These are phyloP conservation scores for Poecile atricapillus DNA, from an alignment of 2,113 vertebrate species.

Conservation along the genomic window DNA sequence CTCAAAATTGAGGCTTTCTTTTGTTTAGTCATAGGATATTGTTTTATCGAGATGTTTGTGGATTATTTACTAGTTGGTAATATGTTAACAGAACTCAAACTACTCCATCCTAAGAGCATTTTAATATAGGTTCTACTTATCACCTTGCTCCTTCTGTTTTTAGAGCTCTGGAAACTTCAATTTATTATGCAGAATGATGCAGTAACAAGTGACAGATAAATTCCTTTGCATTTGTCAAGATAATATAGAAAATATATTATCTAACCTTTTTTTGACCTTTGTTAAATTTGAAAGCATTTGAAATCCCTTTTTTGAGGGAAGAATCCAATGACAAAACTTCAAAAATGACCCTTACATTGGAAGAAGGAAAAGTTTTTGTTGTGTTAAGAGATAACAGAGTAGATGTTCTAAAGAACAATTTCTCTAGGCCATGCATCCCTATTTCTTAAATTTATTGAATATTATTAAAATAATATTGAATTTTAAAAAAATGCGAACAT, in stretches of 20 bases:
- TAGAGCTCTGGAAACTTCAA: background rate
- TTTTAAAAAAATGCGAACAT: background rate
- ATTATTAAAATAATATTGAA: background rate
- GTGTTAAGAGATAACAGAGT: background rate
- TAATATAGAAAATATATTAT: background rate
- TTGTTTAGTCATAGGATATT: background rate
- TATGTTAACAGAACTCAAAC: background rate
- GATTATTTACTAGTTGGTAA: background rate
- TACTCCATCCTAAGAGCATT: background rate
- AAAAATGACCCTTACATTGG: rapidly evolving
- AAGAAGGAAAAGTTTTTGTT: background rate
- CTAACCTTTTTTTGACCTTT: background rate
- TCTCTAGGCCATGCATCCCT: background rate
- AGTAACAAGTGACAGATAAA: background rate
- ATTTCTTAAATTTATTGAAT: background rate
- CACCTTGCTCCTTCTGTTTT: background rate
- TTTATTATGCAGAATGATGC: background rate
- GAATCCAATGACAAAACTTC: background rate
- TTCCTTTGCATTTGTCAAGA: background rate
- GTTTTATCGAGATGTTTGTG: background rate
- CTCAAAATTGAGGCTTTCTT: background rate
- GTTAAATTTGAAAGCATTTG: background rate
- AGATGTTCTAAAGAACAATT: background rate
- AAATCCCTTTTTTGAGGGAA: background rate
- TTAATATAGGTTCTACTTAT: background rate